Evolutionary conservation across 2,888 invertebrate species (phyloP).

Genomic region (Julus scandinavius): DNA sequence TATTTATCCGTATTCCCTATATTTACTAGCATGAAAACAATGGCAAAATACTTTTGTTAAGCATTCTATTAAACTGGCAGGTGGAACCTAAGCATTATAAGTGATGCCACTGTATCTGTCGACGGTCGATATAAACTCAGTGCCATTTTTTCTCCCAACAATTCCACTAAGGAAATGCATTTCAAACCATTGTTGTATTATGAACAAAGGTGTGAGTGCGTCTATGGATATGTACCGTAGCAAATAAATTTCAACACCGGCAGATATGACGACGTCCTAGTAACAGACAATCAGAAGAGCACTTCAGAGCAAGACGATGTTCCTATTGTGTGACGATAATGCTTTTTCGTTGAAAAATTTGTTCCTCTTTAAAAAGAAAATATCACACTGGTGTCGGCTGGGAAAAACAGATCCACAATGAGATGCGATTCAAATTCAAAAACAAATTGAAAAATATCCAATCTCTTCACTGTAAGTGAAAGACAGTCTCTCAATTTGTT

Average conservation of each 20-base stretch:
- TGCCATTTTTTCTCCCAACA: background rate
- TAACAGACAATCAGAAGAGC: background rate
- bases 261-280: background rate
- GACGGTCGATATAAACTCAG: background rate
- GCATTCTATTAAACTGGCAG: too few species aligned
- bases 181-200: background rate
- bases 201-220: background rate
- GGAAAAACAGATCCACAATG: background rate
- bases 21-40: too few species aligned
- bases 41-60: too few species aligned
- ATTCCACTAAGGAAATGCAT: background rate
- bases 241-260: background rate
- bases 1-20: too few species aligned
- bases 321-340: background rate
- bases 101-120: background rate
- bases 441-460: background rate
- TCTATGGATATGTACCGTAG: background rate
- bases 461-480: background rate
- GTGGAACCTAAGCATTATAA: too few species aligned
- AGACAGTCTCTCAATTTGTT: background rate
- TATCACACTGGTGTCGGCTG: background rate
- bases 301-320: background rate
- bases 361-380: background rate
- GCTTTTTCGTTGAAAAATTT: background rate
- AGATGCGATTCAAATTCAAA: background rate